phyloP scores from a whole-genome alignment of 23 tunicate genomes.

The Ascidia mentula region DNA sequence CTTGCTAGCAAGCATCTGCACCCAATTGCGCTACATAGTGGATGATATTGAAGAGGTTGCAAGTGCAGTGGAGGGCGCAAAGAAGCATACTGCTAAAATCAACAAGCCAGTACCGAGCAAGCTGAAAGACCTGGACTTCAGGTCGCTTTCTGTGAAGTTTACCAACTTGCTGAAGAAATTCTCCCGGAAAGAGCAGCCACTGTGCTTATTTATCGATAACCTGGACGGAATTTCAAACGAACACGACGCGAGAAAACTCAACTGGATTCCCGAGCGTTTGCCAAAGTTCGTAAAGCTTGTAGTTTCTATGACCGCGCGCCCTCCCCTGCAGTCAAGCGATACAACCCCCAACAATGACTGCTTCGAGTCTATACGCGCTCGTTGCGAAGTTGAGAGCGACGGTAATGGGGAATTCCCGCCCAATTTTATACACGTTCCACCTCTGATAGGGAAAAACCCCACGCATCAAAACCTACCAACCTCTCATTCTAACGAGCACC shows the following conservation, averaged over 20 bases:
- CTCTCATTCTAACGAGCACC: background rate
- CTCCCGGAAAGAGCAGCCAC: conserved; percentile 13
- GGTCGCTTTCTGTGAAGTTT: conserved; percentile 17
- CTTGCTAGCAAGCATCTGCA: conserved; percentile 42
- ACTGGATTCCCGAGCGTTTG: conserved; percentile 65
- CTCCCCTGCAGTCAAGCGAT: background rate
- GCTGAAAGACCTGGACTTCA: conserved; percentile 11
- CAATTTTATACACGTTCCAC: background rate
- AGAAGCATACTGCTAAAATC: conserved; percentile 1
- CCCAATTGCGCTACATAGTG: conserved; percentile 39
- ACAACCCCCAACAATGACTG: background rate
- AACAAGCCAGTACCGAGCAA: background rate
- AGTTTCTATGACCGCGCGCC: conserved; percentile 26
- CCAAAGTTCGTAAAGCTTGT: conserved; percentile 59
- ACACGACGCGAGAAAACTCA: conserved; percentile 20
- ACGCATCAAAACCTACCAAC: background rate
- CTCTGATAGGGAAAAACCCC: background rate
- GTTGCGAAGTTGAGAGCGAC: background rate
- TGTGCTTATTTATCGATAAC: conserved; percentile 59
- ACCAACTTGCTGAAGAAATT: conserved; percentile 21
- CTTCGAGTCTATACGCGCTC: background rate
- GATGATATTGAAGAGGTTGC: background rate
- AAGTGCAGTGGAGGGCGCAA: background rate
- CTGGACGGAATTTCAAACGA: conserved; percentile 33
- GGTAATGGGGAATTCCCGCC: background rate